phyloP scores from a whole-genome alignment of 2,113 vertebrate genomes.

The Poecile atricapillus region DNA sequence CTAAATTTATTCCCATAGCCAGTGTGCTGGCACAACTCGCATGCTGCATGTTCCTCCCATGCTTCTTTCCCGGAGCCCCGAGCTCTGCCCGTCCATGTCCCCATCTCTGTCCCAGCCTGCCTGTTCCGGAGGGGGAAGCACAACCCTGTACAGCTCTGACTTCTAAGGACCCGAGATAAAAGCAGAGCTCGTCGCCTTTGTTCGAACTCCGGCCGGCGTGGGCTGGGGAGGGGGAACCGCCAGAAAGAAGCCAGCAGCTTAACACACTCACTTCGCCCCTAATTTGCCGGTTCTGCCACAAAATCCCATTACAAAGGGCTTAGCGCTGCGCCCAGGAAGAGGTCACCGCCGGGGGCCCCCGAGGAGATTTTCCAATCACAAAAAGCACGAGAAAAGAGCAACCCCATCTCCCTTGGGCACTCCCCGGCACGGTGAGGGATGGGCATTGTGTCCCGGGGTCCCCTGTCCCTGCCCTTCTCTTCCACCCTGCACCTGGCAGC shows the following conservation, averaged over 20 bases:
- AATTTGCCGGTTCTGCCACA: conserved; percentile 69
- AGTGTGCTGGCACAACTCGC: rapidly evolving
- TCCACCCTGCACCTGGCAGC: neutral
- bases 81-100: neutral
- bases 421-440: rapidly evolving
- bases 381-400: conserved; percentile 67
- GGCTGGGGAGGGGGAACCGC: conserved; percentile 28
- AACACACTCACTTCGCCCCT: conserved; percentile 64
- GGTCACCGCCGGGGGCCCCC: conserved; percentile 35
- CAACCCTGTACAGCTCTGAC: neutral
- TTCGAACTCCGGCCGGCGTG: neutral
- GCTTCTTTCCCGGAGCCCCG: neutral
- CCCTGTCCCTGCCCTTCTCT: neutral
- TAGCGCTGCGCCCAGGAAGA: conserved; percentile 51
- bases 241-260: conserved; percentile 63
- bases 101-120: neutral
- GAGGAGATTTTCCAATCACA: conserved; percentile 30
- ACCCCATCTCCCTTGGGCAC: neutral
- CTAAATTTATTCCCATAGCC: neutral
- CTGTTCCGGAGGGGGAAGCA: neutral
- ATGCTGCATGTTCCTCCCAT: neutral
- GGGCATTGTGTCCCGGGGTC: neutral
- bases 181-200: conserved; percentile 32
- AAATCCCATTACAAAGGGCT: conserved; percentile 72
- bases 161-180: conserved; percentile 27